Conservation (phyloP, 2,113 vertebrate species). For the Eupsittula cactorum region DNA sequence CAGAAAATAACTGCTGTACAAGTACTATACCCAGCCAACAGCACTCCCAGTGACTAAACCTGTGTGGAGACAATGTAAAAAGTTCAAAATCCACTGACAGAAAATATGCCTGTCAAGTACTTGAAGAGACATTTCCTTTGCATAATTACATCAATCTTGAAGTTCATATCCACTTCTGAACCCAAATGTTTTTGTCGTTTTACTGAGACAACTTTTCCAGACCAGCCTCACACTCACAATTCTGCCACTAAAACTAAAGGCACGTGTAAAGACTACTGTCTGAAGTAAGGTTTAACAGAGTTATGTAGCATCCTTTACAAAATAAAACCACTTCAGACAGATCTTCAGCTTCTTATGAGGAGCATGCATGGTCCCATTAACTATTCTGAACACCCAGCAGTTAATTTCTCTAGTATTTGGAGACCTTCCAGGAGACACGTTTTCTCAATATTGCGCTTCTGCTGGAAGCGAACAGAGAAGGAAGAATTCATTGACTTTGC, state of each 20-base stretch:
- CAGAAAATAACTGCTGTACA: neutral
- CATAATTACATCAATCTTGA: neutral
- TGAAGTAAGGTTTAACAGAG: neutral
- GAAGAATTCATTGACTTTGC: neutral
- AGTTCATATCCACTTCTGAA: neutral
- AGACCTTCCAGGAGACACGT: neutral
- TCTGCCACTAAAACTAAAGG: neutral
- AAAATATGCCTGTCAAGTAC: neutral
- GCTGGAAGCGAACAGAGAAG: neutral
- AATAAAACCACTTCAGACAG: neutral
- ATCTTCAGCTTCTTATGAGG: neutral
- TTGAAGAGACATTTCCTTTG: neutral
- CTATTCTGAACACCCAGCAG: neutral
- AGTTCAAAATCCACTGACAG: neutral
- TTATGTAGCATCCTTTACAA: neutral
- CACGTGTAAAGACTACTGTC: neutral
- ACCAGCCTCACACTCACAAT: neutral
- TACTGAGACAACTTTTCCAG: neutral
- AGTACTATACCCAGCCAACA: neutral
- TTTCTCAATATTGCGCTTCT: neutral
- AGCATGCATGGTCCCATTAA: neutral
- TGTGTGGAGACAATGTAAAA: neutral
- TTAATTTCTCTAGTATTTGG: neutral
- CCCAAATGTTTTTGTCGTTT: neutral
- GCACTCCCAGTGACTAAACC: neutral